phyloP scores from a whole-genome alignment of 1,140 invertebrate genomes.

The Stegodyphus dumicola region DNA sequence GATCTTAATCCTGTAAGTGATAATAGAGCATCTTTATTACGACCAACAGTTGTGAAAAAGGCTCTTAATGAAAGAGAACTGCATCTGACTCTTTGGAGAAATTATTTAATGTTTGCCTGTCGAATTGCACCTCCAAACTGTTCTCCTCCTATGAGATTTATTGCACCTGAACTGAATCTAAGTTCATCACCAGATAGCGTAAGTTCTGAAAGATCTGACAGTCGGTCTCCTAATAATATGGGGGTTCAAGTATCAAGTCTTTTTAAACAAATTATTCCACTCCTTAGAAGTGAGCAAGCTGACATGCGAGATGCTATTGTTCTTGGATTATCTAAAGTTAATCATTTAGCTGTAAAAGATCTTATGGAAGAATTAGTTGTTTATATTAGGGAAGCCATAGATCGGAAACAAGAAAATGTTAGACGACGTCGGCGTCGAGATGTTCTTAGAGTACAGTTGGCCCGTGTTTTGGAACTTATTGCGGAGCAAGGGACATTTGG shows the following conservation, averaged over 20 bases:
- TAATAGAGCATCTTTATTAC: constrained; percentile 90
- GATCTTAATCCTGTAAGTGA: constrained; percentile 96
- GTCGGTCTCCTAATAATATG: constrained; percentile 65
- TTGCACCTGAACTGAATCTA: constrained; percentile 86
- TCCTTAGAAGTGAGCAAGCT: constrained; percentile 86
- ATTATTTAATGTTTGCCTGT: constrained; percentile 95
- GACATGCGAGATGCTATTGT: constrained; percentile 95
- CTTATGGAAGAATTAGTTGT: constrained; percentile 94
- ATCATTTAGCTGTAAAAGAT: constrained; percentile 77
- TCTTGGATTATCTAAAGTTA: constrained; percentile 90
- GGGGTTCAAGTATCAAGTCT: constrained; percentile 81
- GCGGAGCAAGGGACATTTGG: constrained; percentile 93
- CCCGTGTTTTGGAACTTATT: constrained; percentile 90
- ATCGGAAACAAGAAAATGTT: constrained; percentile 97
- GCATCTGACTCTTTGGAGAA: constrained; percentile 94
- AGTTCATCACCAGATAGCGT: constrained; percentile 86
- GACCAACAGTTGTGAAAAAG: constrained; percentile 80
- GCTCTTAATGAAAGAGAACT: constrained; percentile 90
- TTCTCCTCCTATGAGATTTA: constrained; percentile 84
- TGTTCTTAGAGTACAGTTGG: constrained; percentile 89
- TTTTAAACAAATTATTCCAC: constrained; percentile 90
- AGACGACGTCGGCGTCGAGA: constrained; percentile 87
- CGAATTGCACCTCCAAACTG: constrained; percentile 85
- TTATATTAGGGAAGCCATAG: constrained; percentile 94
- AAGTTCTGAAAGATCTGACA: constrained; percentile 80